Evolutionary conservation across 2,888 invertebrate species (phyloP).

Genomic region (Mesoligia furuncula): DNA sequence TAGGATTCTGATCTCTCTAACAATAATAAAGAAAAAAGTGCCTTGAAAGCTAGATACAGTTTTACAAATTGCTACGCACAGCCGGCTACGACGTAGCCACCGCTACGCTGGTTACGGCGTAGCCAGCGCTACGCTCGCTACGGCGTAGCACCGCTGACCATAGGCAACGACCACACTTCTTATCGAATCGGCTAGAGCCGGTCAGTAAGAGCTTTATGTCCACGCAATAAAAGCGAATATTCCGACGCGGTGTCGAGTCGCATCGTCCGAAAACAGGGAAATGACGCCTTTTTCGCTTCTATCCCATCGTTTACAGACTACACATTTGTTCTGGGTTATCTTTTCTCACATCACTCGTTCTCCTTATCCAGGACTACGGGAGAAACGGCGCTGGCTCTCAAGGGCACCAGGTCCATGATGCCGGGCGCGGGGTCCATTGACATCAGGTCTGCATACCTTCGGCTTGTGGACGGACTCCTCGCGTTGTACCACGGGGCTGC

Average conservation of each 20-base stretch:
- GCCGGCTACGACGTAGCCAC: conserved; percentile 23
- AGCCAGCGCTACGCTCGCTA: conserved; percentile 19
- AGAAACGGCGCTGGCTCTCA: conserved; percentile 83
- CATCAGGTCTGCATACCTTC: conserved; percentile 86
- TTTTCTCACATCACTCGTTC: background rate
- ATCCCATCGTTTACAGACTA: background rate
- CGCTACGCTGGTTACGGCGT: conserved; percentile 32
- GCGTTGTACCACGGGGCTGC: conserved; percentile 92
- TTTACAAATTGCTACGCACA: background rate
- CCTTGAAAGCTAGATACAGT: background rate
- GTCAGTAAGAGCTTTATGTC: background rate
- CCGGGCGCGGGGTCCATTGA: conserved; percentile 87
- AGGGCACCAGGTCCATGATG: conserved; percentile 86
- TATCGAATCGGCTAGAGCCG: background rate
- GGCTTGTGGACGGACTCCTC: conserved; percentile 92
- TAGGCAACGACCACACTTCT: background rate
- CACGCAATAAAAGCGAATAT: background rate
- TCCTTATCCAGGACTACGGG: conserved; percentile 75
- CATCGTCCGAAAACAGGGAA: background rate
- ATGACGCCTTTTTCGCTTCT: background rate
- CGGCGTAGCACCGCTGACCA: conserved; percentile 24
- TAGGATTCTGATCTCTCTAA: background rate
- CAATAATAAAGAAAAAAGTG: background rate
- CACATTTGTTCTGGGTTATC: background rate
- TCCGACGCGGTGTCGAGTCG: background rate